Percentiles rank a stretch among this genome's conserved stretches.
phyloP scores from a whole-genome alignment of 1,140 invertebrate species.

The Musca vetustissima region DNA sequence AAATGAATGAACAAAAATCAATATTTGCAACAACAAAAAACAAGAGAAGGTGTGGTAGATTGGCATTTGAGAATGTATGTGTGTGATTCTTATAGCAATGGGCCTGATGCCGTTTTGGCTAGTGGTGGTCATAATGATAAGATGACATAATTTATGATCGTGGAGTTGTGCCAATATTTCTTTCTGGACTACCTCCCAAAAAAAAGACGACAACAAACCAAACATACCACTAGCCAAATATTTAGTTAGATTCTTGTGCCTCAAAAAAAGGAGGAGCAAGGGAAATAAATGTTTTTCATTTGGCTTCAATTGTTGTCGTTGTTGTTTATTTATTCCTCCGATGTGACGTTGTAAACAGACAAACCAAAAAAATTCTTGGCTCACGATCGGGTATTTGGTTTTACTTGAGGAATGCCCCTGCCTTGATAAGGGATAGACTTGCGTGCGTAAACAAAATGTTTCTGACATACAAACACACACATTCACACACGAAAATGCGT shows the following conservation, averaged over 20 bases:
- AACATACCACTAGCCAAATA: no score
- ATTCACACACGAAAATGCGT: no score
- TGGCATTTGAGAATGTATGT: background rate
- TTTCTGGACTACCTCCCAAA: conserved; percentile 22
- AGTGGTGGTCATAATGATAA: background rate
- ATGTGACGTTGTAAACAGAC: conserved; percentile 1
- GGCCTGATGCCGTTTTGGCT: conserved; percentile 19
- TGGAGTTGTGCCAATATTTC: conserved; percentile 25
- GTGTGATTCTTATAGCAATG: background rate
- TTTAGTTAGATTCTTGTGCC: background rate
- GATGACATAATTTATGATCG: conserved; percentile 25
- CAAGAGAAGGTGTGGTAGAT: background rate
- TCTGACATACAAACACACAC: no score
- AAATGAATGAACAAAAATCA: no score
- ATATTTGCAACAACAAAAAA: background rate
- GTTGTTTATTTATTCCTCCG: background rate
- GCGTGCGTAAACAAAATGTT: no score
- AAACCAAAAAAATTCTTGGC: conserved; percentile 15
- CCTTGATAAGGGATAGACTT: no score
- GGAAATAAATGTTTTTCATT: background rate
- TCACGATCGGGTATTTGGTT: conserved; percentile 3
- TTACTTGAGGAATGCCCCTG: background rate
- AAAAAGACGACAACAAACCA: no score
- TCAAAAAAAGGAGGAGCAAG: no score
- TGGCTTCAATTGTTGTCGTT: background rate